phyloP scores from a whole-genome alignment of 1,140 invertebrate species.

The Tachypleus tridentatus region DNA sequence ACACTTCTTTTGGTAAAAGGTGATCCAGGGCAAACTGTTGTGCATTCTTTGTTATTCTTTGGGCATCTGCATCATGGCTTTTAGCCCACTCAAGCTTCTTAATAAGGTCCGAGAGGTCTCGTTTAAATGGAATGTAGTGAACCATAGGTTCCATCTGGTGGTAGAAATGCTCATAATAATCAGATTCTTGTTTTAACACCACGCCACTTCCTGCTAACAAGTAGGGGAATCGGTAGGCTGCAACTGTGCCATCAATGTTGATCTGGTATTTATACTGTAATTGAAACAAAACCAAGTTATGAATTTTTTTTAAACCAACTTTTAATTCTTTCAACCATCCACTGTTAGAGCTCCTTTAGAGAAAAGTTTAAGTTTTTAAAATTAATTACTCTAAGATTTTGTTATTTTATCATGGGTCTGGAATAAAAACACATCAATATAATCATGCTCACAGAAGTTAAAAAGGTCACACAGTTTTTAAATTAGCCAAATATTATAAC shows the following conservation, averaged over 20 bases:
- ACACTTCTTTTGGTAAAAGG: constrained; percentile 69
- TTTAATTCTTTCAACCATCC: too few species aligned
- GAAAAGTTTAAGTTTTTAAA: constrained; percentile 1
- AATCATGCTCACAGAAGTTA: not conserved
- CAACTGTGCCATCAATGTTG: constrained; percentile 90
- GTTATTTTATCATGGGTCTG: not conserved
- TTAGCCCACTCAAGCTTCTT: constrained; percentile 64
- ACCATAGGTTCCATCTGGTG: constrained; percentile 52
- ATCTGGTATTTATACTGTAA: constrained; percentile 89
- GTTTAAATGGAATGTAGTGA: constrained; percentile 74
- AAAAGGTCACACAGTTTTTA: not conserved
- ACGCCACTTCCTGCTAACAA: constrained; percentile 71
- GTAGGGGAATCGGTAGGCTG: constrained; percentile 88
- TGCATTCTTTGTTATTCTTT: constrained; percentile 55
- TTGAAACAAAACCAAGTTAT: constrained; percentile 14
- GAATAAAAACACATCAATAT: too few species aligned
- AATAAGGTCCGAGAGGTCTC: constrained; percentile 65
- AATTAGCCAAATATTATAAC: not conserved
- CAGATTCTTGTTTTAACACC: constrained; percentile 83
- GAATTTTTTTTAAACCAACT: too few species aligned
- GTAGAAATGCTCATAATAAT: constrained; percentile 93
- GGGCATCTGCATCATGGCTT: constrained; percentile 56
- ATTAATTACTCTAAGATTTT: constrained; percentile 4
- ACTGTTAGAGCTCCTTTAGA: not conserved
- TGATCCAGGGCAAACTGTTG: constrained; percentile 60